Percentiles rank a stretch among this genome's conserved stretches.
Conservation (phyloP, 2,888 invertebrate species). For the Noctua janthina region DNA sequence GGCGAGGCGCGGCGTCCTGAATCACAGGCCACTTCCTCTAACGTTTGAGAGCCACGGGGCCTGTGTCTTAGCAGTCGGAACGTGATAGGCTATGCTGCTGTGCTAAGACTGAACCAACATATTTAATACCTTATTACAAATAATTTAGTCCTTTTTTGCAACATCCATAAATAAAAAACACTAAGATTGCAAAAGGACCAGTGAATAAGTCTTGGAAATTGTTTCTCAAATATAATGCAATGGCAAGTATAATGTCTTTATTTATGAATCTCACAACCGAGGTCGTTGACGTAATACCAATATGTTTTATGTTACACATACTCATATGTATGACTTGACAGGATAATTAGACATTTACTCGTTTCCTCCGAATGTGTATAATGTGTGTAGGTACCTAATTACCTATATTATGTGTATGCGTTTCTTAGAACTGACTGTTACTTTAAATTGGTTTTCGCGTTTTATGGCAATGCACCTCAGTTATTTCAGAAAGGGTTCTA, state of each 20-base stretch:
- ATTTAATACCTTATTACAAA: neutral
- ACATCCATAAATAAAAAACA: neutral
- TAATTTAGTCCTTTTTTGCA: neutral
- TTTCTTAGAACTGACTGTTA: constrained; percentile 31
- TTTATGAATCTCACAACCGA: constrained; percentile 16
- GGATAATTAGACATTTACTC: constrained; percentile 14
- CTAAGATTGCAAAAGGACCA: constrained; percentile 4
- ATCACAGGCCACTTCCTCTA: neutral
- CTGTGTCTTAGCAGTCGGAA: neutral
- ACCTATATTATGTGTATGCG: neutral
- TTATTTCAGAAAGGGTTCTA: neutral
- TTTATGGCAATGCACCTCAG: neutral
- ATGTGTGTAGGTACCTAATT: neutral
- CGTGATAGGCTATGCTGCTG: neutral
- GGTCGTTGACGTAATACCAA: constrained; percentile 12
- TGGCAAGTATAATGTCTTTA: neutral
- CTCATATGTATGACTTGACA: constrained; percentile 9
- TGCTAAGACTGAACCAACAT: neutral
- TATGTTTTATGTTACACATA: constrained; percentile 15
- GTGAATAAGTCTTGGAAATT: constrained; percentile 5
- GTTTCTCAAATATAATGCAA: neutral
- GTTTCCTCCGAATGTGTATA: constrained; percentile 29
- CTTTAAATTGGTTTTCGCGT: constrained; percentile 23
- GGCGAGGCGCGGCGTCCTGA: neutral
- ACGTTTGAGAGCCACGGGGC: too few species aligned